Base-by-base conservation (phyloP, 2,113 vertebrate species). In the Eulacestoma nigropectus region DNA sequence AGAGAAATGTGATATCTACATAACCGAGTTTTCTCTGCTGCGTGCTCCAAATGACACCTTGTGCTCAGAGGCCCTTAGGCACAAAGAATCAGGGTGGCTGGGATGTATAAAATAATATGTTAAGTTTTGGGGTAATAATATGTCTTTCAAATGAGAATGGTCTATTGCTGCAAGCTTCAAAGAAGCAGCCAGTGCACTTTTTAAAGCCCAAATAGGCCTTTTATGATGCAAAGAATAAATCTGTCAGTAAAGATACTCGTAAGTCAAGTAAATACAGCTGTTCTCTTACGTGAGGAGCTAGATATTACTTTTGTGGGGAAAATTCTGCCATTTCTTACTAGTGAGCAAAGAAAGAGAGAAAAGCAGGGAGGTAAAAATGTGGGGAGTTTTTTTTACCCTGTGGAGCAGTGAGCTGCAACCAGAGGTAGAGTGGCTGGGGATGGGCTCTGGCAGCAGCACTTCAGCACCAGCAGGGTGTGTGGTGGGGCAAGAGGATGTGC, bases 211-310 rank as follows among this genome's bases (percentile, higher is more conserved):
- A 87, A 88, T 55, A 95, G 94, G 79, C 55, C 59, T 96, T 96
- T 94, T 94, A 75, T 82, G 84, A 93, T 90, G 75, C 80, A 84
- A 93, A 80, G 73, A 80, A 96, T 96, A 96, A 96, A 95, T 90
- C 94, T 95, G 89, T 95, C 91, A 90, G 78, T 93, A 92, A 95
- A 95, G 87, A 96, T 74, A 79, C 76, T 82, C 4, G 0, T 75
- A 94, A 94, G 87, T 91, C 87, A 80, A 89, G 77, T 93, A 96
- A 95, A 94, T 90, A 89, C 81, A 93, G 50, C 83, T 95, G 76
- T 84, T 95, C 73, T 83, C 76, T 84, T 88, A 79, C 56, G 53
- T 15, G 39, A 93, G 63, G 50, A 82, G 35, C 35, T 72, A 73
- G 76, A 44, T 92, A 86, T 60, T 91, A 67, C 42, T 77, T 76